Evolutionary conservation across 1,140 invertebrate genomes (phyloP).

Genomic region (Diploscapter pachys): DNA sequence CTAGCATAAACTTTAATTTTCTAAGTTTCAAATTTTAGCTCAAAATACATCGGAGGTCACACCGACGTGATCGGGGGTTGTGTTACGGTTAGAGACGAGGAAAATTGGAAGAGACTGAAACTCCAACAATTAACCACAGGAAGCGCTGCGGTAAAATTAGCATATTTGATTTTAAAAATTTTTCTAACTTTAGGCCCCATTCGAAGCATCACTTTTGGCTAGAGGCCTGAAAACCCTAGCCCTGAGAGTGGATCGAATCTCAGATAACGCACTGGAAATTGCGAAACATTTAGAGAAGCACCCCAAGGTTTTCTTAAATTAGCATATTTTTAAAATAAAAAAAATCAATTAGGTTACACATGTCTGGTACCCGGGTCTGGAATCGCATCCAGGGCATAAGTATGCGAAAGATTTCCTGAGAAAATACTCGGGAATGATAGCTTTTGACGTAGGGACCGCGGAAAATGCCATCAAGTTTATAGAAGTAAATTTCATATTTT

Average conservation of each 20-base stretch:
- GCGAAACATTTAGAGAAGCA: slow-evolving; percentile 18
- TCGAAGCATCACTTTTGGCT: slow-evolving; percentile 23
- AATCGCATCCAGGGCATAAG: slow-evolving; percentile 12
- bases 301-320: slow-evolving; percentile 11
- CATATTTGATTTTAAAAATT: background rate
- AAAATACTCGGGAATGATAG: slow-evolving; percentile 28
- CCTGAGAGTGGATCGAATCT: slow-evolving; percentile 22
- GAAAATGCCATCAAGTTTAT: slow-evolving; percentile 20
- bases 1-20: background rate
- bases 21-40: slow-evolving; percentile 4
- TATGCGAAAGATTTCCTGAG: slow-evolving; percentile 17
- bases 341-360: slow-evolving; percentile 2
- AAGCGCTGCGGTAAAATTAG: slow-evolving; percentile 16
- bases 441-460: slow-evolving; percentile 26
- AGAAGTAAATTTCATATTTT: slow-evolving; percentile 6
- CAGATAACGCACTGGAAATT: slow-evolving; percentile 22
- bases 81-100: slow-evolving; percentile 7
- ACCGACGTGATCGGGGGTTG: slow-evolving; percentile 29
- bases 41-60: slow-evolving; percentile 32
- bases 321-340: background rate
- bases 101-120: slow-evolving; percentile 25
- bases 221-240: slow-evolving; percentile 23
- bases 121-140: slow-evolving; percentile 31
- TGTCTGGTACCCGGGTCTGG: slow-evolving; percentile 21
- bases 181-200: slow-evolving; percentile 23